phyloP scores from a whole-genome alignment of 2,113 vertebrate genomes.

The Chrysochloris asiatica region DNA sequence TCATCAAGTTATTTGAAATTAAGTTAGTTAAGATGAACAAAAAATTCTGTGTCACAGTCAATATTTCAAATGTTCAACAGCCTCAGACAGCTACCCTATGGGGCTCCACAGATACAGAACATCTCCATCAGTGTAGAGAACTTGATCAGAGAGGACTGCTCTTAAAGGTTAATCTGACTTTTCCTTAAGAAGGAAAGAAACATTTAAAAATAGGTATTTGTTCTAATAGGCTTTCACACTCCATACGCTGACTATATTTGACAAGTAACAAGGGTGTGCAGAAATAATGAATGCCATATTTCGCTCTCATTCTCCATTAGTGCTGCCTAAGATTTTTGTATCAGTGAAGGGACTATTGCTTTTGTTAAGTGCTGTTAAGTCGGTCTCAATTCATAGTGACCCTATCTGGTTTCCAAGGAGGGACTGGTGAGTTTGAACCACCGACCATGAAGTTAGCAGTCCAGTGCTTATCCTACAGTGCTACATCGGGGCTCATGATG shows the following conservation, averaged over 20 bases:
- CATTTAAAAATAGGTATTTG: neutral
- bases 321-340: neutral
- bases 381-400: too few species aligned
- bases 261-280: neutral
- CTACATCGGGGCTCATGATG: too few species aligned
- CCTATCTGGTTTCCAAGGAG: too few species aligned
- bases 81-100: neutral
- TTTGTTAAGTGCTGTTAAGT: too few species aligned
- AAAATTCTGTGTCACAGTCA: neutral
- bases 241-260: neutral
- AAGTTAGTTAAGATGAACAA: conserved; percentile 7
- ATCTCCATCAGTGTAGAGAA: neutral
- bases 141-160: neutral
- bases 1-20: neutral
- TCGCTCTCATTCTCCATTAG: neutral
- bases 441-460: too few species aligned
- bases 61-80: neutral
- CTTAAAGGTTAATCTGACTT: neutral
- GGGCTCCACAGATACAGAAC: rapidly evolving
- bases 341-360: neutral
- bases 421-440: too few species aligned
- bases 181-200: conserved; percentile 29
- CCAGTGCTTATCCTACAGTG: too few species aligned
- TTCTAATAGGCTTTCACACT: neutral
- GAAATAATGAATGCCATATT: neutral